phyloP scores from a whole-genome alignment of 2,113 vertebrate genomes.

The Oriolus oriolus region DNA sequence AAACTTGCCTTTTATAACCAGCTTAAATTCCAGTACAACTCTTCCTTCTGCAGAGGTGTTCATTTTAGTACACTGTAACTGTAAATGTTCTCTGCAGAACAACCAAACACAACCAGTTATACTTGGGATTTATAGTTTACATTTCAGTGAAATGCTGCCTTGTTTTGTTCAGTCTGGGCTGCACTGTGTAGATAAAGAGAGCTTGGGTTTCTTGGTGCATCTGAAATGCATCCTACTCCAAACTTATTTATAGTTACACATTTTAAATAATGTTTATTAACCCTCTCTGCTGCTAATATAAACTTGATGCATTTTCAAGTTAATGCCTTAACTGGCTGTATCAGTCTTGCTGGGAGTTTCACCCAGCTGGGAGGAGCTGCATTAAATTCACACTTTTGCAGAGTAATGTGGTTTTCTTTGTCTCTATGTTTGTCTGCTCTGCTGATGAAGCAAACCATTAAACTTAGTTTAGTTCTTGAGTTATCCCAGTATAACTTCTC shows the following conservation, averaged over 20 bases:
- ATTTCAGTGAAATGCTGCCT: neutral
- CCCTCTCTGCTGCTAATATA: neutral
- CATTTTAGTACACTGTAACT: neutral
- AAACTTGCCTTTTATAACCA: neutral
- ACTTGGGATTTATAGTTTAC: neutral
- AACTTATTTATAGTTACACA: neutral
- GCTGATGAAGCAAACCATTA: neutral
- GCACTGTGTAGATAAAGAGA: neutral
- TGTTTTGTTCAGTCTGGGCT: neutral
- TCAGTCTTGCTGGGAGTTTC: neutral
- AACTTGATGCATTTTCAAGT: neutral
- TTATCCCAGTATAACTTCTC: neutral
- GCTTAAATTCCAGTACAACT: neutral
- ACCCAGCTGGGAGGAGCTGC: neutral
- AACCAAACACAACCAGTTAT: neutral
- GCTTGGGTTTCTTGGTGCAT: neutral
- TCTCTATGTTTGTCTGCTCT: neutral
- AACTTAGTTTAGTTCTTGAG: neutral
- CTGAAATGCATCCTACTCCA: neutral
- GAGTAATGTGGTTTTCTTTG: neutral
- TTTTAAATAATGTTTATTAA: neutral
- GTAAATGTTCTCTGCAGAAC: neutral
- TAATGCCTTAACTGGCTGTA: neutral
- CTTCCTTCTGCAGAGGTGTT: neutral
- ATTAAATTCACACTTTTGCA: neutral